Evolutionary conservation across 2,113 vertebrate species (phyloP).

Genomic region (Ariopsis seemanni): DNA sequence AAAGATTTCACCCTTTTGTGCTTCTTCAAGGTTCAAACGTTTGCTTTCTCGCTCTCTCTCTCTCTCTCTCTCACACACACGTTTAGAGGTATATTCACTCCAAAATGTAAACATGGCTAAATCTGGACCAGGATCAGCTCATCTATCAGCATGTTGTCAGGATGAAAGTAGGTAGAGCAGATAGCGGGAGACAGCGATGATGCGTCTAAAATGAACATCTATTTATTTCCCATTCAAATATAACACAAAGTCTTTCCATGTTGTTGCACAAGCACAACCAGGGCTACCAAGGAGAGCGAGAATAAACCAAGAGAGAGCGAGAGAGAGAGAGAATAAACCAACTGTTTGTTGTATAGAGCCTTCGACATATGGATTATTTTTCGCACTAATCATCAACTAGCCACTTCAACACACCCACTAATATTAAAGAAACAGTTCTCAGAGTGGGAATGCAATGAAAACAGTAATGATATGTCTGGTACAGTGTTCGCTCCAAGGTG

Average conservation of each 20-base stretch:
- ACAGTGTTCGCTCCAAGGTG: neutral
- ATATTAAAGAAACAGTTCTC: neutral
- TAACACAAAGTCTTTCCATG: neutral
- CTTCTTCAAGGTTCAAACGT: slow-evolving; percentile 10
- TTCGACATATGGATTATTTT: neutral
- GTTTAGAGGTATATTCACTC: neutral
- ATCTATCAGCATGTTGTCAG: slow-evolving; percentile 63
- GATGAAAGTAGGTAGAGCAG: slow-evolving; percentile 60
- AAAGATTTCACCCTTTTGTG: slow-evolving; percentile 17
- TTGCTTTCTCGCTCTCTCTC: neutral
- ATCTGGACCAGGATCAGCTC: slow-evolving; percentile 46
- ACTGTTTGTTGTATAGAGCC: neutral
- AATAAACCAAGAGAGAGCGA: too few relatives aligned
- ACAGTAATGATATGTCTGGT: neutral
- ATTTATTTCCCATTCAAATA: slow-evolving; percentile 31
- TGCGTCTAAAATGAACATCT: slow-evolving; percentile 28
- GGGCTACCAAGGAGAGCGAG: neutral
- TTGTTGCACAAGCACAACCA: neutral
- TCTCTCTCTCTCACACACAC: neutral
- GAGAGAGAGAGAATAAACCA: neutral
- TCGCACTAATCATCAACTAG: neutral
- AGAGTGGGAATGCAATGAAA: neutral
- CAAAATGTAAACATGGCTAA: slow-evolving; percentile 28
- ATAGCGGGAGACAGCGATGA: slow-evolving; percentile 56
- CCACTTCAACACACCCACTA: neutral